phyloP scores from a whole-genome alignment of 1,140 invertebrate genomes.

The Camponotus vicinus region DNA sequence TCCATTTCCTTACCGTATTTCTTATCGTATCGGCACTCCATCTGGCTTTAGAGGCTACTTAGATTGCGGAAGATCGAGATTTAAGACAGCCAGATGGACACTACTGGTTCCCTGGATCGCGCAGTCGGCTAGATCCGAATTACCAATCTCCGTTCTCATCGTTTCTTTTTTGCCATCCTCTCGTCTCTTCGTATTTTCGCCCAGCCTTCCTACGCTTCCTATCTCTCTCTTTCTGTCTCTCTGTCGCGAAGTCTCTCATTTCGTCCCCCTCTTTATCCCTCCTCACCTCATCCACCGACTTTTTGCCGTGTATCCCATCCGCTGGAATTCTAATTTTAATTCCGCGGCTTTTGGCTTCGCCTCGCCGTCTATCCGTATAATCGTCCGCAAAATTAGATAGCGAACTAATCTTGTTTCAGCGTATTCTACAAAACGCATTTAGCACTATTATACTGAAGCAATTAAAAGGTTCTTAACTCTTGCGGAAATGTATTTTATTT shows the following conservation, averaged over 20 bases:
- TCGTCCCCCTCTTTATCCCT: neutral
- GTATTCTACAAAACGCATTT: constrained; percentile 38
- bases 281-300: neutral
- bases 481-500: constrained; percentile 13
- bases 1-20: constrained; percentile 57
- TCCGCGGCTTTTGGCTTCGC: constrained; percentile 46
- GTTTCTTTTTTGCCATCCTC: constrained; percentile 8
- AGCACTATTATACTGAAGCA: constrained; percentile 14
- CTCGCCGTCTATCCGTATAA: constrained; percentile 46
- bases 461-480: constrained; percentile 29
- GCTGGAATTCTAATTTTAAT: constrained; percentile 54
- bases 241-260: neutral
- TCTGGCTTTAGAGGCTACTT: constrained; percentile 45
- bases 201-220: constrained; percentile 3
- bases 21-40: constrained; percentile 54
- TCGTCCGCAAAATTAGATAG: constrained; percentile 52
- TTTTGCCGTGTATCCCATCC: constrained; percentile 47
- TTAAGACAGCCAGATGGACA: constrained; percentile 60
- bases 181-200: neutral
- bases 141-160: constrained; percentile 57
- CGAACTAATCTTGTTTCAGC: constrained; percentile 54
- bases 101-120: constrained; percentile 57
- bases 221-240: neutral
- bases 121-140: constrained; percentile 65
- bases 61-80: constrained; percentile 52